These are phyloP conservation scores for Lepisosteus oculatus DNA, from an alignment of 2,113 vertebrate genomes.

Conservation along the genomic window DNA sequence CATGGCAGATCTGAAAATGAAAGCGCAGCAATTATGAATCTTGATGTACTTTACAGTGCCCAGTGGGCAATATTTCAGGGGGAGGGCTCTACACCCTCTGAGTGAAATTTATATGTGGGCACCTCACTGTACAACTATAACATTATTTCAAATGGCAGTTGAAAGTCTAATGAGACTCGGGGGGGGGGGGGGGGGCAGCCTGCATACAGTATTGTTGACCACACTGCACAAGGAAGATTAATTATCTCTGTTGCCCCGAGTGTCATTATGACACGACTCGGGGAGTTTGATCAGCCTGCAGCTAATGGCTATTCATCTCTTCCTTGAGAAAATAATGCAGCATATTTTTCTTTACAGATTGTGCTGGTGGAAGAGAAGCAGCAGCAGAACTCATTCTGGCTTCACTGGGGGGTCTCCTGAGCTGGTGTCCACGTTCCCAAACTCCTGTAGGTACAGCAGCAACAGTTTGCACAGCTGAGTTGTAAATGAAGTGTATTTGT, in stretches of 20 bases:
- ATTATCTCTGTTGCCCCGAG: neutral
- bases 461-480: constrained; percentile 31
- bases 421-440: neutral
- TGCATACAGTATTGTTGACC: neutral
- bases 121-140: constrained; percentile 5
- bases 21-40: constrained; percentile 2
- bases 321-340: constrained; percentile 7
- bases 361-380: neutral
- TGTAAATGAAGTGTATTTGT: constrained; percentile 32
- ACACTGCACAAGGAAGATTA: constrained; percentile 5
- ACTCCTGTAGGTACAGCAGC: constrained; percentile 30
- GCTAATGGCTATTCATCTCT: constrained; percentile 4
- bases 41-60: constrained; percentile 1
- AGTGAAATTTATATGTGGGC: neutral
- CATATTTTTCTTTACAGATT: neutral
- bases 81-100: neutral
- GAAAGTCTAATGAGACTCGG: constrained; percentile 3
- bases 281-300: neutral
- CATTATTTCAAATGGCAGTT: constrained; percentile 18
- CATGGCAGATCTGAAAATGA: neutral
- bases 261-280: neutral
- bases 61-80: neutral
- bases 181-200: neutral
- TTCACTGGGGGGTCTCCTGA: neutral
- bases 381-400: neutral